A percentile compares a stretch with the other conserved stretches of the same genome.
phyloP scores from a whole-genome alignment of 2,888 invertebrate species.

The Synanthedon formicaeformis region DNA sequence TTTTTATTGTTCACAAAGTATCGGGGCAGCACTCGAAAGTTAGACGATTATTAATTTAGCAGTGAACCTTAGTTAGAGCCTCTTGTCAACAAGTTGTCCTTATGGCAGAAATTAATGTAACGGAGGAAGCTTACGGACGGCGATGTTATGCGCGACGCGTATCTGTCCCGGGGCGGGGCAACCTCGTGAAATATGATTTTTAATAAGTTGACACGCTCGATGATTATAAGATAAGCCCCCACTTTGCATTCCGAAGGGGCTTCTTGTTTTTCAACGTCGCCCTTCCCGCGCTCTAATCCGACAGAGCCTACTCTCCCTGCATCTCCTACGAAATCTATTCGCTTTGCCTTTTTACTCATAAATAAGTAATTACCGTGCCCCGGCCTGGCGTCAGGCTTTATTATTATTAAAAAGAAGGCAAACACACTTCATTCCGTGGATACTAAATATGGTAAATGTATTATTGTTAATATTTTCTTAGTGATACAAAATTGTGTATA shows the following conservation, averaged over 20 bases:
- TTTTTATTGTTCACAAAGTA: no score
- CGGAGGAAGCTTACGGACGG: slow-evolving; percentile 8
- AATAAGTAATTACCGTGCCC: neutral
- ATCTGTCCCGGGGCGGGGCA: slow-evolving; percentile 22
- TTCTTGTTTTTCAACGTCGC: slow-evolving; percentile 53
- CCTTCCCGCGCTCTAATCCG: slow-evolving; percentile 44
- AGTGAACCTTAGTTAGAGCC: slow-evolving; percentile 22
- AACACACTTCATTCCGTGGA: no score
- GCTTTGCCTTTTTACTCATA: neutral
- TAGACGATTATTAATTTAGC: slow-evolving; percentile 22
- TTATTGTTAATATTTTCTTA: no score
- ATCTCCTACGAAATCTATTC: neutral
- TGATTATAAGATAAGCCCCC: slow-evolving; percentile 70
- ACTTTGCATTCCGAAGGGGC: slow-evolving; percentile 65
- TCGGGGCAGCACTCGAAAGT: neutral
- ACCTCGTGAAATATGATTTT: slow-evolving; percentile 69
- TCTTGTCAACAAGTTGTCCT: slow-evolving; percentile 30
- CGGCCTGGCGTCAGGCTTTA: slow-evolving; percentile 1
- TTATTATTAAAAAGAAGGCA: no score
- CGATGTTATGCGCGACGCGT: slow-evolving; percentile 48
- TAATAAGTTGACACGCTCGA: slow-evolving; percentile 71
- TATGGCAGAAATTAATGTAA: slow-evolving; percentile 36
- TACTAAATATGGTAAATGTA: no score
- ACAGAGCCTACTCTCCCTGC: slow-evolving; percentile 34
- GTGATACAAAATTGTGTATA: no score